Evolutionary conservation across 2,888 invertebrate species (phyloP).

Genomic region (Eupithecia centaureata): DNA sequence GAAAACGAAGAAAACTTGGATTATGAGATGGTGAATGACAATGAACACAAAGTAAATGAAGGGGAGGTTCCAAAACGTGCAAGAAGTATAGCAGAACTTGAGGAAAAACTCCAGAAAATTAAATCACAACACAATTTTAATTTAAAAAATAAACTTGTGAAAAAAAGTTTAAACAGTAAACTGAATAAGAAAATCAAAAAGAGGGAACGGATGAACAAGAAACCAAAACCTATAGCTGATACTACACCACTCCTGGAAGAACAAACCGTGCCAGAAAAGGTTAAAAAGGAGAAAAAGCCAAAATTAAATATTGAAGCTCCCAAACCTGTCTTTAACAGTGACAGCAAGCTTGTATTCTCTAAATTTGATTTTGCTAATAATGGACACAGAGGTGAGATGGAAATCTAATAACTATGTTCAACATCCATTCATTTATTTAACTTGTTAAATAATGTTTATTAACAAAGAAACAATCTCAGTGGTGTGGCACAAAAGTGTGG

Average conservation of each 20-base stretch:
- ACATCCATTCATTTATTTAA: too few relatives aligned
- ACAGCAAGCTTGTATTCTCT: conserved; percentile 94
- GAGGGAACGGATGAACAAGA: conserved; percentile 76
- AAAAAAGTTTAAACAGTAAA: conserved; percentile 87
- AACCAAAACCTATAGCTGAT: conserved; percentile 57
- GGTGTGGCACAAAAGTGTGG: too few relatives aligned
- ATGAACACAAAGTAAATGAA: conserved; percentile 53
- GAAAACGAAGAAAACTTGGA: conserved; percentile 70
- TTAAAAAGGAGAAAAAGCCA: conserved; percentile 59
- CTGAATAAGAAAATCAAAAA: conserved; percentile 87
- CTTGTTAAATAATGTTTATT: too few relatives aligned
- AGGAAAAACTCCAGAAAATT: conserved; percentile 85
- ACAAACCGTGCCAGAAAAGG: conserved; percentile 28
- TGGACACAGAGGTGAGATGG: conserved; percentile 82
- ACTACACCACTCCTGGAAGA: conserved; percentile 47
- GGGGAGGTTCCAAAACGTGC: conserved; percentile 78
- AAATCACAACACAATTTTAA: conserved; percentile 85
- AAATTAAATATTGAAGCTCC: conserved; percentile 60
- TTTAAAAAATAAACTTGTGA: conserved; percentile 86
- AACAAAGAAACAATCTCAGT: too few relatives aligned
- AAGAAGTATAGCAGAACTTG: conserved; percentile 85
- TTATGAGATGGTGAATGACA: conserved; percentile 65
- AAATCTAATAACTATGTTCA: too few relatives aligned
- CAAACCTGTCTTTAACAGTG: conserved; percentile 92
- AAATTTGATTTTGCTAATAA: conserved; percentile 94